A percentile compares a stretch with the other conserved stretches of the same genome.
Evolutionary conservation across 1,140 invertebrate genomes (phyloP).

Genomic region (Armadillidium nasatum): DNA sequence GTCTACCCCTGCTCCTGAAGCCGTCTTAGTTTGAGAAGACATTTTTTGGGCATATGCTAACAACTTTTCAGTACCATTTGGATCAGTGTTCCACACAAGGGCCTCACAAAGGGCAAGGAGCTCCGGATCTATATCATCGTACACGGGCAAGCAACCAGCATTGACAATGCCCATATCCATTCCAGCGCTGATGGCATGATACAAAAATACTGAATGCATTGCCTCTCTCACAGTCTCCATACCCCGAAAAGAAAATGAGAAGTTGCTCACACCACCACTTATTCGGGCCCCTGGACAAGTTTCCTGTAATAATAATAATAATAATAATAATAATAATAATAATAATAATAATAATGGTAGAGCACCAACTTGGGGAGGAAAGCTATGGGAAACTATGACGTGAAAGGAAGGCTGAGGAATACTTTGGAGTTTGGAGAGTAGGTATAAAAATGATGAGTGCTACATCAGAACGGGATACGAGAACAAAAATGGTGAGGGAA

Average conservation of each 20-base stretch:
- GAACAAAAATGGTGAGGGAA: too few species aligned
- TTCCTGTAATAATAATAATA: conserved; percentile 48
- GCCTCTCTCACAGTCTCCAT: conserved; percentile 59
- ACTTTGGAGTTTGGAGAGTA: too few species aligned
- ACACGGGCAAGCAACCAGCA: conserved; percentile 43
- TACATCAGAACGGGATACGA: too few species aligned
- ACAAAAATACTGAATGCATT: conserved; percentile 54
- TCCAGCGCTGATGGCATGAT: conserved; percentile 45
- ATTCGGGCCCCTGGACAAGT: conserved; percentile 55
- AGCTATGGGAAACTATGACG: too few species aligned
- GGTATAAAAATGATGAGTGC: too few species aligned
- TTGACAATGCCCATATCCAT: conserved; percentile 48
- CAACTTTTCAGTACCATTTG: conserved; percentile 44
- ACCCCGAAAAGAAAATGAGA: conserved; percentile 63
- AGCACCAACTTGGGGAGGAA: too few species aligned
- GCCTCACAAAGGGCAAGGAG: conserved; percentile 41
- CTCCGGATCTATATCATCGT: conserved; percentile 44
- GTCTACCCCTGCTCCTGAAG: conserved; percentile 25
- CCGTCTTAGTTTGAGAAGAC: conserved; percentile 42
- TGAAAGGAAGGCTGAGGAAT: too few species aligned
- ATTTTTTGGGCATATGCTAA: conserved; percentile 38
- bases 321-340: background rate
- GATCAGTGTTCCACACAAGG: conserved; percentile 44
- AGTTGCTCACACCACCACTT: conserved; percentile 62
- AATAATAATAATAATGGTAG: too few species aligned